Base-by-base conservation (phyloP, 2,888 invertebrate species). In the Sminthurides aquaticus region DNA sequence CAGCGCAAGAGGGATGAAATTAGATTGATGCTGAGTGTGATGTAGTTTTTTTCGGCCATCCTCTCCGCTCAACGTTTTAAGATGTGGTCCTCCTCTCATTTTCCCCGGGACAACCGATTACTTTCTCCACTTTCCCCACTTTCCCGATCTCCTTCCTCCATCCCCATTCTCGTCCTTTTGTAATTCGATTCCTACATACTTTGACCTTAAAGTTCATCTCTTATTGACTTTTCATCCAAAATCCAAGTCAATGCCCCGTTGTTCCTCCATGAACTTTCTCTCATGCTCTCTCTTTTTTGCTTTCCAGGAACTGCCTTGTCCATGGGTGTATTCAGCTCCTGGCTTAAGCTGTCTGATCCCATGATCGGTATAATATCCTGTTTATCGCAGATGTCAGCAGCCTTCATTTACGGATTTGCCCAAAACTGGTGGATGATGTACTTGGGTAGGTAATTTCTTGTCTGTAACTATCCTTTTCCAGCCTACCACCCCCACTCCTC, bases 321-420 rank as follows among this genome's bases (percentile, higher is more conserved):
- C 25, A 55, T 61, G 54, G 54, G 61, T 1, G 3, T 54, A n/a
- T 24, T 49, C 26, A 60, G 60, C 20, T 28, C 24, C 8, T 28
- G 8, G 8, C 26, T 52, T 18, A 52, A 27, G 28, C 29, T 52
- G n/a, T n/a, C 28, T 20, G 61, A 61, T 54, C 54, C 61, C 15
- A 26, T 61, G 25, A 43, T 61, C 29, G 61, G 61, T n/a, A 54
- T 61, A 27, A 29, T 61, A 49, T 52, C 54, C 2, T 34, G 29
- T 22, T 52, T 3, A 28, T 34, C 54, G 22, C 61, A 54, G 43
- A 54, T 61, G 8, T 1, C 54, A 3, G 54, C 61, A 25, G 54
- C 61, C 48, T 61, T 61, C 52, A 28, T 61, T n/a, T 54, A 61
- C 52, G 61, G 34, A 61, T 61, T 61, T 61, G 61, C 61, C 25